phyloP scores from a whole-genome alignment of 1,140 invertebrate genomes.

The Caligus rogercresseyi region DNA sequence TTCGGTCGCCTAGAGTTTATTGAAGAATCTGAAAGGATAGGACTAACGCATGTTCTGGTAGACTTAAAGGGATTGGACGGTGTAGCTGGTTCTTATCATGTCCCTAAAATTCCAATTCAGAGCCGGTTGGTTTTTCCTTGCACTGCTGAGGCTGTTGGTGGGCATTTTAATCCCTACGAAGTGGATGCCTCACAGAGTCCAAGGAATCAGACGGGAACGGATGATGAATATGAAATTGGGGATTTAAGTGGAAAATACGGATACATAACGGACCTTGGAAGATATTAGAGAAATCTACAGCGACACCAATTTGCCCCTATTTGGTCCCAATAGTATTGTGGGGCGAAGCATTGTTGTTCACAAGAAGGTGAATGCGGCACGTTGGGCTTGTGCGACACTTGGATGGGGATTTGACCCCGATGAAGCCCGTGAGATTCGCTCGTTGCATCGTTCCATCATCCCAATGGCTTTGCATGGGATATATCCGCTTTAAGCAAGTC shows the following conservation, averaged over 20 bases:
- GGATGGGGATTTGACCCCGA: conserved; percentile 65
- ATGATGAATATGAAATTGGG: conserved; percentile 71
- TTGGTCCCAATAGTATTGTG: conserved; percentile 59
- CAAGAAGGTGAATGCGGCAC: conserved; percentile 40
- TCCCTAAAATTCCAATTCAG: conserved; percentile 57
- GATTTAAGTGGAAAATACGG: conserved; percentile 82
- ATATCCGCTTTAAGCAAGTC: conserved; percentile 69
- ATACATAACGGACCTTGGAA: conserved; percentile 27
- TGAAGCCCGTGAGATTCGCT: conserved; percentile 59
- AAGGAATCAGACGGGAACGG: conserved; percentile 41
- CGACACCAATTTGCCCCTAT: conserved; percentile 65
- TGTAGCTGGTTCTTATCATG: conserved; percentile 50
- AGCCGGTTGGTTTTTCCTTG: conserved; percentile 70
- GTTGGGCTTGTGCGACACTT: conserved; percentile 66
- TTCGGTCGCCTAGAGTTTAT: conserved; percentile 56
- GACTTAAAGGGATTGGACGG: conserved; percentile 50
- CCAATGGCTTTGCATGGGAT: conserved; percentile 61
- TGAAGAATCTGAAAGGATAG: conserved; percentile 26
- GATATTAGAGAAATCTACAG: conserved; percentile 46
- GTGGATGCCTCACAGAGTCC: conserved; percentile 42
- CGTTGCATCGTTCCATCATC: conserved; percentile 81
- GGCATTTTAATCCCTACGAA: conserved; percentile 59
- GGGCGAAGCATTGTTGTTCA: conserved; percentile 69
- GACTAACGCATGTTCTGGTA: conserved; percentile 54
- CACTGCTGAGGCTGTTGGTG: conserved; percentile 55